Evolutionary conservation across 2,888 invertebrate species (phyloP), one percentile per base, ranked within the genome.

Genomic region (Hybos culiciformis): DNA sequence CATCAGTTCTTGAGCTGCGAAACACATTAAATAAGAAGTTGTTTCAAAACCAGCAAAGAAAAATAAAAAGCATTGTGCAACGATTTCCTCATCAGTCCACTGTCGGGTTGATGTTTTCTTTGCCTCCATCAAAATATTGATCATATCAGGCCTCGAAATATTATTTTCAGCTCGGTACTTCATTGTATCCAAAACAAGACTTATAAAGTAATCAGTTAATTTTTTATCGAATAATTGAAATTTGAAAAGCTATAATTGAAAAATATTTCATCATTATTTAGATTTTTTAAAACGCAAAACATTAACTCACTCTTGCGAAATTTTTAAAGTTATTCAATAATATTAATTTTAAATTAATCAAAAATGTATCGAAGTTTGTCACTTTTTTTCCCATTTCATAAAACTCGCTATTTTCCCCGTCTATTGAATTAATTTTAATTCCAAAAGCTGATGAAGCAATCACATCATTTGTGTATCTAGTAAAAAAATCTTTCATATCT

Each of bases 11-110:
- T 75, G 68, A 0, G 73, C 57, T 0, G 70, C 53, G 46, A 77
- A 75, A 1, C 69, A 58, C 62, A 73, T 67, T 0, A 66, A 42
- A 4, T 56, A 52, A 0, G 65, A 54, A 1, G 59, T 56, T 0
- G 72, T 71, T 37, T 75, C 74, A 23, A 73, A 75, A 1, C 75
- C 75, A 17, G 72, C 75, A 19, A 73, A 56, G 52, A 75, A 72
- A 58, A 75, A 75, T 0, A 74, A 44, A 4, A 73, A 64, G 15
- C 69, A 70, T 58, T 77, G 77, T 0, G 75, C 72, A 1, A 73
- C 69, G 11, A 77, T 63, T 42, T 75, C 75, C 1, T 69, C 65
- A 47, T 75, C 72, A 8, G 51, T 57, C 63, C 65, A 63, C 15
- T 58, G 54, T 2, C 57, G 58, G 15, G 45, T 50, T 14, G 36